A percentile compares a stretch with the other conserved stretches of the same genome.
phyloP scores from a whole-genome alignment of 1,140 invertebrate species.

The Heliconius hewitsoni region DNA sequence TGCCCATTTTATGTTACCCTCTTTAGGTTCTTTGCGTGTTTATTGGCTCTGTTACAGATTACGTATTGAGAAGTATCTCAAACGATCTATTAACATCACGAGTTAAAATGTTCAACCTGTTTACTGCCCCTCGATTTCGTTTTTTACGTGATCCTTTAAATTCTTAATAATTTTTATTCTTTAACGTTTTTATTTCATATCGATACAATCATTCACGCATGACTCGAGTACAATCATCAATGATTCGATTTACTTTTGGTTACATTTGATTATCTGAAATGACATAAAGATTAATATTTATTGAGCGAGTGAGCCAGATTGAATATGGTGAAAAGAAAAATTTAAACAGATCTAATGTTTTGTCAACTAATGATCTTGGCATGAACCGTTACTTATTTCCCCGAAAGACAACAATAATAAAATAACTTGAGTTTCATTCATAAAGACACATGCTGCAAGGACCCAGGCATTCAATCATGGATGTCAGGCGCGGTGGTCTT shows the following conservation, averaged over 20 bases:
- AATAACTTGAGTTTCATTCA: slow-evolving; percentile 47
- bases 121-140: background rate
- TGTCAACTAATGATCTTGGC: slow-evolving; percentile 25
- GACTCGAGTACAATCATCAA: slow-evolving; percentile 3
- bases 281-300: background rate
- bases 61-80: slow-evolving; percentile 5
- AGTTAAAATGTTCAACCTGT: slow-evolving; percentile 2
- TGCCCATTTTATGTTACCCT: slow-evolving; percentile 26
- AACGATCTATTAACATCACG: slow-evolving; percentile 8
- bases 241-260: slow-evolving; percentile 6
- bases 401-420: slow-evolving; percentile 32
- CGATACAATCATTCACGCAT: slow-evolving; percentile 6
- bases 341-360: background rate
- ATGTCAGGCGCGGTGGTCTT: slow-evolving; percentile 61
- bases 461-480: slow-evolving; percentile 50
- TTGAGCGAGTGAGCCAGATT: background rate
- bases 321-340: background rate
- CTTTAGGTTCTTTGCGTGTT: slow-evolving; percentile 17
- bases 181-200: background rate
- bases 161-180: background rate
- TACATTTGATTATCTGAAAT: background rate
- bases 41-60: slow-evolving; percentile 19
- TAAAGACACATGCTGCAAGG: slow-evolving; percentile 25
- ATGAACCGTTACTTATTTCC: slow-evolving; percentile 35
- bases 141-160: slow-evolving; percentile 1